Base-by-base conservation (phyloP, 2,888 invertebrate genomes). In the Seira musarum region DNA sequence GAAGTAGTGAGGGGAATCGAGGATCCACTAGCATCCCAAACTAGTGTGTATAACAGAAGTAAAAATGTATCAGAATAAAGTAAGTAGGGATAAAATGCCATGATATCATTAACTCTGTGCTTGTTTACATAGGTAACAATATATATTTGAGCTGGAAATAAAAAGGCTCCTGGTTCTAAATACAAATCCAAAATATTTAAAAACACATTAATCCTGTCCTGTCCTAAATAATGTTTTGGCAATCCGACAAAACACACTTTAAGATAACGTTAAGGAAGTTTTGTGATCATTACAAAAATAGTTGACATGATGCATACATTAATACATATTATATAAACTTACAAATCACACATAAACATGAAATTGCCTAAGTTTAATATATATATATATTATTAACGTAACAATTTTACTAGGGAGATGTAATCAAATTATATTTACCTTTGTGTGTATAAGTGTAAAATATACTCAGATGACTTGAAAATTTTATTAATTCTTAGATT, bases 91-190 rank as follows among this genome's bases (percentile, higher is more conserved):
- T 40, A 57, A 72, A 72, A 79, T 79, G 79, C 79, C 79, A 79
- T 79, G 79, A 79, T 79, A 79, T 79, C 79, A 79, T 73, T 79
- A 79, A 69, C 67, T n/a, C n/a, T 73, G 79, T 79, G 79, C 79
- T 79, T 79, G 79, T 79, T 79, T 67, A 78, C 67, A 66, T 68
- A 79, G 46, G n/a, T n/a, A n/a, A n/a, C n/a, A 64, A 64, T 78
- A 71, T 40, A 57, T 57, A 57, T 57, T 64, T 79, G 79, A 79
- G 79, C 79, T 79, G 68, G 67, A 69, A 57, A 10, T 21, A 65
- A 25, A 53, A 71, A 64, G 19, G 77, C 77, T 77, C 77, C 77
- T 77, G 77, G 77, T 77, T 77, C 77, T 77, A 77, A 66, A 66
- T 66, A 71, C 22, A 77, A 35, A 76, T 35, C 49, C 53, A 67